Evolutionary conservation across 2,888 invertebrate species (phyloP), one percentile per base, ranked within the genome.

Genomic region (Hanleya hanleyi): DNA sequence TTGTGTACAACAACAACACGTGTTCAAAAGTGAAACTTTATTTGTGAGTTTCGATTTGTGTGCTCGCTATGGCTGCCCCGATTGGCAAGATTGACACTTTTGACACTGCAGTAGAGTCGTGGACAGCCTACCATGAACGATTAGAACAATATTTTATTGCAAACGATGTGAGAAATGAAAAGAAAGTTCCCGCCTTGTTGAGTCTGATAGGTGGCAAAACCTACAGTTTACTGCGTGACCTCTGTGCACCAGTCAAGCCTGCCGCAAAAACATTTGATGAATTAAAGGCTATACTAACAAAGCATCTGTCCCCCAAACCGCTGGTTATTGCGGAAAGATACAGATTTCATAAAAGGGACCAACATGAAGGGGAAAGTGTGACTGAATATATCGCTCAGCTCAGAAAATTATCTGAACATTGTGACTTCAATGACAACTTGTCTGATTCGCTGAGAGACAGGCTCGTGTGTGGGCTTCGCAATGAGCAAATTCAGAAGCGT

Each of bases 381-480:
- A 35, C n/a, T 37, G 26, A 35, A 35, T 64, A 64, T 64, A 26
- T 64, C n/a, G 64, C 64, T 37, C 1, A 64, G 29, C 15, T 64
- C 7, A 12, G 33, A 7, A 62, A 32, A 37, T 37, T 64, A 15
- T 64, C 64, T 18, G n/a, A 35, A 1, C 2, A 64, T 26, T 64
- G 64, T 64, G 64, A 64, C 18, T 64, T 77, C 69, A 49, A 49
- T 1, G 33, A 35, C 0, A 47, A 12, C n/a, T 35, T 78, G 9
- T 32, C 71, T 15, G 77, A 78, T 38, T 29, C 64, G 0, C 41
- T 81, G 33, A 22, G 78, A 7, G 78, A 80, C 33, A 18, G 72
- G 32, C 74, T 80, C 36, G 77, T 80, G n/a, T 77, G 77, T 69
- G 78, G 78, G 2, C 35, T 81, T 6, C 15, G 33, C 12, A 66